A percentile compares a stretch with the other conserved stretches of the same genome.
Evolutionary conservation across 53 echinoderm and acorn worm species (phyloP).

Genomic region (Crossaster papposus): DNA sequence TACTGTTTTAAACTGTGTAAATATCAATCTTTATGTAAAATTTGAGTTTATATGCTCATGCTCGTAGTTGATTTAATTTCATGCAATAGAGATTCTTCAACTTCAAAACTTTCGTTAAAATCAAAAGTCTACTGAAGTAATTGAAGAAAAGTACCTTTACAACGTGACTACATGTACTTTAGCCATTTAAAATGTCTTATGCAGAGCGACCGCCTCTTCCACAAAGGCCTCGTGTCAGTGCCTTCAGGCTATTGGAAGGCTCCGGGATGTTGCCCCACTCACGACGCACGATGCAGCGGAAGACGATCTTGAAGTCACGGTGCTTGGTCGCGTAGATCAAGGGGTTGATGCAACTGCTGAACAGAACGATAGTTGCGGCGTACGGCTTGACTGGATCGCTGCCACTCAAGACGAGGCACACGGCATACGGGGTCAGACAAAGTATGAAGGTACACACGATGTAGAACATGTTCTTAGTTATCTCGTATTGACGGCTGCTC

Average conservation of each 20-base stretch:
- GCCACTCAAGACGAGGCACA: conserved; percentile 53
- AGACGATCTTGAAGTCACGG: conserved; percentile 63
- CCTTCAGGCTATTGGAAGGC: conserved; percentile 41
- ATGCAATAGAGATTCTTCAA: no score
- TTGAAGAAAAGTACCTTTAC: background rate
- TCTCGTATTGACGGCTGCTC: conserved; percentile 40
- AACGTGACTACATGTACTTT: background rate
- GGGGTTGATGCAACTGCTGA: conserved; percentile 73
- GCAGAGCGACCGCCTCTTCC: background rate
- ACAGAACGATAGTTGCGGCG: conserved; percentile 47
- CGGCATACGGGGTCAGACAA: conserved; percentile 62
- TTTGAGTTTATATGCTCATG: no score
- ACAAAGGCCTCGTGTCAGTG: background rate
- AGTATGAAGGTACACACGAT: conserved; percentile 67
- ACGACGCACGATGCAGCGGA: conserved; percentile 54
- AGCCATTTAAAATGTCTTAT: background rate
- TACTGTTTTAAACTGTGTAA: no score
- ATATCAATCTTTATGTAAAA: no score
- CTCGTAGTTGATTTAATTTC: no score
- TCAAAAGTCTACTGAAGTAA: background rate
- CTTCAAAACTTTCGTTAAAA: no score
- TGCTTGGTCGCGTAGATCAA: conserved; percentile 75
- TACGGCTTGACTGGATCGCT: conserved; percentile 49
- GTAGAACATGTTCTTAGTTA: conserved; percentile 76
- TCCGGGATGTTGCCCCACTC: conserved; percentile 60